Base-by-base conservation (phyloP, 2,888 invertebrate species). In the Troglohyphantes excavatus region DNA sequence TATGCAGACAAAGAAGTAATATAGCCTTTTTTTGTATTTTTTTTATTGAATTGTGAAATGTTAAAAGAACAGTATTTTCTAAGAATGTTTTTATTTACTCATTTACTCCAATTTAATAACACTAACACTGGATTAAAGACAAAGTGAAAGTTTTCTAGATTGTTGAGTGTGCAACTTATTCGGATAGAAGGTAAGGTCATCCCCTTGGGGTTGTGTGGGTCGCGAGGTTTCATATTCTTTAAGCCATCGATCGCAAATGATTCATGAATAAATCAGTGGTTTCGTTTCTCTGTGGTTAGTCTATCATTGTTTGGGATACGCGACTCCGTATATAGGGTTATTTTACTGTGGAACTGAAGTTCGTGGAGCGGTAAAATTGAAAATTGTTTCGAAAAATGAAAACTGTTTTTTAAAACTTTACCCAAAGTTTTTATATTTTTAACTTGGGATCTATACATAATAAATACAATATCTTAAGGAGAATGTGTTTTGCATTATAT, bases 211-310 rank as follows among this genome's bases (percentile, higher is more conserved):
- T 7, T 46, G 13, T 23, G 43, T 72, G 46, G 23, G 46, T 46
- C n/a, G 23, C 9, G 26, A 19, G 59, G 43, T 26, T 26, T 78
- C 78, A 65, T 65, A 78, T 78, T 78, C 53, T 78, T 43, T 26
- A 63, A 21, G 23, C 19, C 78, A 65, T 27, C 26, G 43, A 39
- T 78, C 2, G 43, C 39, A 26, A n/a, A 61, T 43, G 63, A 23
- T 21, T 75, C 26, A 78, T 78, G 78, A 78, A 78, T 78, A 78
- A 78, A 65, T 26, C 78, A 78, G 65, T 33, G 63, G 23, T 21
- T 78, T 19, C n/a, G 3, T 61, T 61, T 65, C 43, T 21, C 21
- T 39, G 39, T 13, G 78, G 61, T 46, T 39, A 63, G 78, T 78
- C 43, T 23, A 65, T 65, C 65, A 65, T 26, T 21, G 33, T 78